Evolutionary conservation across 92 coral and sea anemone species (phyloP).

Genomic region (Chrysogorgia sp.): DNA sequence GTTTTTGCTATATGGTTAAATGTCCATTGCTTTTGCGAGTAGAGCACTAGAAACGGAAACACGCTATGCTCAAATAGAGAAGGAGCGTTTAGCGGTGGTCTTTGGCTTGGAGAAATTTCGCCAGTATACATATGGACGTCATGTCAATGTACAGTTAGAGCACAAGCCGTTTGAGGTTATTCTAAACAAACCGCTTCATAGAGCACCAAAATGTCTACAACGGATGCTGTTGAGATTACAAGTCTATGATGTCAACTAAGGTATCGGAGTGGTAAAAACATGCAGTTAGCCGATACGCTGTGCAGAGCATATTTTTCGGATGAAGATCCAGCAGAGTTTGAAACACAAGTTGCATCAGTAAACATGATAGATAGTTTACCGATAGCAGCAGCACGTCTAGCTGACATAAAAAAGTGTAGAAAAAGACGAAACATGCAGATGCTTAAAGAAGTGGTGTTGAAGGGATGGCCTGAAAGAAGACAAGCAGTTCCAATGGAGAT

Average conservation of each 20-base stretch:
- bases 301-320: slow-evolving; percentile 29
- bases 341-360: slow-evolving; percentile 26
- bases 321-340: slow-evolving; percentile 11
- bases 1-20: too few relatives aligned
- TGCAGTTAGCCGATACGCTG: slow-evolving; percentile 38
- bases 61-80: too few relatives aligned
- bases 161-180: slow-evolving; percentile 48
- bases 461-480: slow-evolving; percentile 52
- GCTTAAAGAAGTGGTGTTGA: slow-evolving; percentile 24
- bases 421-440: slow-evolving; percentile 3
- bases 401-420: slow-evolving; percentile 43
- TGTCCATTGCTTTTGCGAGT: slow-evolving; percentile 30
- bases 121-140: slow-evolving; percentile 31
- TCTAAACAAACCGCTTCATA: slow-evolving; percentile 5
- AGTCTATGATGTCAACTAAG: slow-evolving; percentile 26
- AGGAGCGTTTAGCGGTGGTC: too few relatives aligned
- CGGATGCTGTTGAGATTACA: slow-evolving; percentile 6
- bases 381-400: slow-evolving; percentile 33
- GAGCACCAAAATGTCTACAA: slow-evolving; percentile 24
- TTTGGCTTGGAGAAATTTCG: too few relatives aligned
- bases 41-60: too few relatives aligned
- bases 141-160: slow-evolving; percentile 26
- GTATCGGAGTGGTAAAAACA: slow-evolving; percentile 27
- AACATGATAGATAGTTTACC: slow-evolving; percentile 44
- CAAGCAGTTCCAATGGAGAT: slow-evolving; percentile 35